Base-by-base conservation (phyloP, 2,797 vertebrate species). In the Myripristis jacobus region DNA sequence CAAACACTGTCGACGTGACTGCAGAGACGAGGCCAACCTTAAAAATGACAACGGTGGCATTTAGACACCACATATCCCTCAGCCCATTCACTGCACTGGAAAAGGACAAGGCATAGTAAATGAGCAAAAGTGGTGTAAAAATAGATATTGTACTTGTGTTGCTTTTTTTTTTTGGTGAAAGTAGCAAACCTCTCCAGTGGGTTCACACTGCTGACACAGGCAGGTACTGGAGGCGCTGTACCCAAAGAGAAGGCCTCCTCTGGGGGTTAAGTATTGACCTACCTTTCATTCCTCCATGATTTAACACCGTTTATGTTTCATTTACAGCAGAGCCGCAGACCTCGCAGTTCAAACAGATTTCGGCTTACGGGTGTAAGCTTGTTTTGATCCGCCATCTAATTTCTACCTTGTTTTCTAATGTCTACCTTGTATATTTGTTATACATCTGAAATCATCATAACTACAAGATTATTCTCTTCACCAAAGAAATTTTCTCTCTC, bases 381-480 rank as follows among this genome's bases (percentile, higher is more conserved):
- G 13, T 47, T 66, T 43, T 59, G 51, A 83, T 80, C 56, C 36
- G 27, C 69, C 16, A 60, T 38, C 58, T 58, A 66, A 60, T 43
- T n/a, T n/a, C n/a, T n/a, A n/a, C n/a, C n/a, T n/a, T n/a, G 16
- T 61, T 59, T 10, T 16, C 12, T 9, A 15, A 44, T 44, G 18
- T 1, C 38, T 25, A 25, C 64, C 74, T 6, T 66, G 52, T 75
- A 81, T 80, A 60, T 80, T 53, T 69, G 56, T 65, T 71, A 61
- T 50, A 9, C 25, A 36, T 75, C 55, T 44, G 13, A 74, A 64
- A 66, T 70, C 51, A 73, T 65, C 24, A 15, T n/a, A 58, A 85
- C 75, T 69, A 69, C 72, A 36, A 38, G 53, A 9, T 38, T 31
- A 47, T 29, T 80, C 47, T 29, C 57, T 70, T 36, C 29, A 31